These are phyloP conservation scores for Ypsolopha scabrella DNA, from an alignment of 2,888 invertebrate species.

Conservation along the genomic window DNA sequence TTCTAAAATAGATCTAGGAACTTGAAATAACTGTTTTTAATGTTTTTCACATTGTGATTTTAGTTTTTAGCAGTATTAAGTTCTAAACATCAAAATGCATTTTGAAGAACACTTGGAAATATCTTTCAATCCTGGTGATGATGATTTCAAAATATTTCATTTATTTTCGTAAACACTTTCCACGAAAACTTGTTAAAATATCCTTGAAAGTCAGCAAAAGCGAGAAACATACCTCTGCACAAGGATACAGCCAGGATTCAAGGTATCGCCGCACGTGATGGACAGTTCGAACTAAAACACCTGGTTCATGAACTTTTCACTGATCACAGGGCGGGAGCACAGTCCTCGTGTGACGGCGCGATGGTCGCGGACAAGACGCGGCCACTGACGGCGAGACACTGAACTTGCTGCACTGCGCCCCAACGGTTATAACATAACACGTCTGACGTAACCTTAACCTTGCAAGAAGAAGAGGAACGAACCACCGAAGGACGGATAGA, in stretches of 20 bases:
- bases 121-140: neutral
- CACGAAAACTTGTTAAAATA: neutral
- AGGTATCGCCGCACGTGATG: slow-evolving; percentile 37
- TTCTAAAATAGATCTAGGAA: neutral
- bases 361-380: slow-evolving; percentile 55
- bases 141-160: no score
- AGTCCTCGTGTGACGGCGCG: slow-evolving; percentile 51
- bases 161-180: no score
- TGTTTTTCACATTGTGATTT: neutral
- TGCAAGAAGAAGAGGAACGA: slow-evolving; percentile 70
- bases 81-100: no score
- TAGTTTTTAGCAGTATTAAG: neutral
- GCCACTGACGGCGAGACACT: slow-evolving; percentile 69
- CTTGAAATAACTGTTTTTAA: neutral
- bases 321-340: slow-evolving; percentile 59
- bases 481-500: slow-evolving; percentile 67
- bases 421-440: slow-evolving; percentile 72
- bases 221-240: slow-evolving; percentile 35
- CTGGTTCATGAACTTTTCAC: slow-evolving; percentile 67
- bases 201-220: slow-evolving; percentile 1
- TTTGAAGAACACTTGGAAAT: neutral
- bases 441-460: slow-evolving; percentile 72
- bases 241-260: slow-evolving; percentile 6
- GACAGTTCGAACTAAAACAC: slow-evolving; percentile 63
- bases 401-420: slow-evolving; percentile 67